These are phyloP conservation scores for Galaxea fascicularis DNA, from an alignment of 92 coral and sea anemone genomes.

Conservation along the genomic window DNA sequence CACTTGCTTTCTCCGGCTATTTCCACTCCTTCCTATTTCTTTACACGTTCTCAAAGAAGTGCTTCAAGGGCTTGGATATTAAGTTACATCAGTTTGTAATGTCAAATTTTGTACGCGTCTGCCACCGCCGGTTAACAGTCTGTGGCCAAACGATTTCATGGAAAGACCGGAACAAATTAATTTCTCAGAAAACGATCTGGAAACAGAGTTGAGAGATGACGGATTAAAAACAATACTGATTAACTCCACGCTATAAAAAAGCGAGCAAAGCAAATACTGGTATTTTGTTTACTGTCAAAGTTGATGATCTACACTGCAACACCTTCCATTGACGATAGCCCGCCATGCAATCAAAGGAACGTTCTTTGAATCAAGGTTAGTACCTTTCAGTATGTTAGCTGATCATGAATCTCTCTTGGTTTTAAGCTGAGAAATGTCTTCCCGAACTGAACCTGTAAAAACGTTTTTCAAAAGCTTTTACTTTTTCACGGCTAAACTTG, in stretches of 20 bases:
- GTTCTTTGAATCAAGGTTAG: too few species aligned
- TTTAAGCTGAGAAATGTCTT: neutral
- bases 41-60: too few species aligned
- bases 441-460: neutral
- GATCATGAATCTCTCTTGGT: neutral
- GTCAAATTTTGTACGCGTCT: neutral
- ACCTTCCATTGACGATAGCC: too few species aligned
- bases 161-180: neutral
- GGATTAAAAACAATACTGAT: neutral
- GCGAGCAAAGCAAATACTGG: too few species aligned
- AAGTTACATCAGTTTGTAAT: too few species aligned
- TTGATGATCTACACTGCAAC: too few species aligned
- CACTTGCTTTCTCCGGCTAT: too few species aligned
- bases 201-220: neutral
- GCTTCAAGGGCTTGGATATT: too few species aligned
- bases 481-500: neutral
- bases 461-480: neutral
- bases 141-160: neutral
- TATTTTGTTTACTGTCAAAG: too few species aligned
- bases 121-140: neutral
- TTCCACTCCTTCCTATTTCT: too few species aligned
- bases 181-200: neutral
- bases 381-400: neutral
- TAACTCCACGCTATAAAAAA: too few species aligned
- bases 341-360: too few species aligned